These are phyloP conservation scores for Grallaria varia DNA, from an alignment of 2,113 vertebrate genomes.

Conservation along the genomic window DNA sequence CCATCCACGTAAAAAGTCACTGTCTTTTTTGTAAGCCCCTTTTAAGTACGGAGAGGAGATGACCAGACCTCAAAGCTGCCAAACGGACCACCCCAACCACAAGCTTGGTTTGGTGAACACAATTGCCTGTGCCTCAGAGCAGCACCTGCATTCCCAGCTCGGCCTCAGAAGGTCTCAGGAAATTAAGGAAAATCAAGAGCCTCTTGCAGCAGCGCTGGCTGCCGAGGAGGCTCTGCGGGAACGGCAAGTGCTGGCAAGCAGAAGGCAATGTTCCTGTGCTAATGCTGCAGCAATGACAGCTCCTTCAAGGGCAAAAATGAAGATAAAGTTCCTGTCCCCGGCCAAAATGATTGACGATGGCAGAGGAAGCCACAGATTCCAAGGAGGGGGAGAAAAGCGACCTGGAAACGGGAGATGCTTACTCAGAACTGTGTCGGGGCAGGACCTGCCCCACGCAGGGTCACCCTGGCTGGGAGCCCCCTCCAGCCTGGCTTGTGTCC, in stretches of 20 bases:
- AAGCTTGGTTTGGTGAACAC: fast-evolving
- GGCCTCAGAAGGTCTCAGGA: background rate
- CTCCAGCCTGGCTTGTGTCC: background rate
- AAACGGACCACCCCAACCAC: background rate
- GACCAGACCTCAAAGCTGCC: background rate
- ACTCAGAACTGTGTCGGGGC: fast-evolving
- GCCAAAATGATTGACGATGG: background rate
- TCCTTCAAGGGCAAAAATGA: background rate
- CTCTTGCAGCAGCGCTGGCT: background rate
- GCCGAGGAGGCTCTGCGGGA: background rate
- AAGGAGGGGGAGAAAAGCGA: background rate
- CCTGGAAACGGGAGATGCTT: background rate
- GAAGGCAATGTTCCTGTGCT: background rate
- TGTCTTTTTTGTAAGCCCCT: background rate
- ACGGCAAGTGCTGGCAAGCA: background rate
- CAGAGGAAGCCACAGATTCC: background rate
- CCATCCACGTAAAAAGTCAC: background rate
- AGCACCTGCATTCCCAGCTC: background rate
- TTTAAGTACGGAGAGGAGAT: background rate
- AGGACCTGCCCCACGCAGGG: background rate
- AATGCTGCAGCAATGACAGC: background rate
- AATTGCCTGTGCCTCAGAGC: fast-evolving
- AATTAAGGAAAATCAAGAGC: background rate
- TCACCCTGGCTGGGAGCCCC: background rate
- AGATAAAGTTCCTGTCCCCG: background rate